Base-by-base conservation (phyloP, 2,888 invertebrate species). In the Eristalinus sepulchralis region DNA sequence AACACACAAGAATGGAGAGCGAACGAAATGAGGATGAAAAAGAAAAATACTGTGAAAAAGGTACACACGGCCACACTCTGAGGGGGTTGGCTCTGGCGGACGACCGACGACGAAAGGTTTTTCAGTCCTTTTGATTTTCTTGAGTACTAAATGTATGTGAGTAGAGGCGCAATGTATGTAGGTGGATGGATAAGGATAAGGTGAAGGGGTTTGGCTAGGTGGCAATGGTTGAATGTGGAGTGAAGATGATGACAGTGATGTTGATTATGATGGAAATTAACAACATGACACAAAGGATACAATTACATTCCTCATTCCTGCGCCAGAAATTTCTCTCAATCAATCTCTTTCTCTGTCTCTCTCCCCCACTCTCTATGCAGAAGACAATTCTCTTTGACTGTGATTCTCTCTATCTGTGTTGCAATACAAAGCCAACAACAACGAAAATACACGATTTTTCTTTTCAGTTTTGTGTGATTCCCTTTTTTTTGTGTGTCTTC, bases 181-280 rank as follows among this genome's bases (percentile, higher is more conserved):
- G 47, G 47, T n/a, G 31, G 66, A 31, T 34, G 36, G n/a, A 3
- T 5, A n/a, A 2, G 4, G 63, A n/a, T n/a, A n/a, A n/a, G n/a
- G n/a, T n/a, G n/a, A n/a, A 17, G 60, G 59, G 20, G 72, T 57
- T 34, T 60, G 39, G 13, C 17, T 2, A 17, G n/a, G 34, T 47
- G 47, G 17, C 8, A 17, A 8, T 47, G 47, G 17, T 17, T 0
- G 17, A 47, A 47, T 17, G 47, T 47, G 47, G 47, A 47, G 60
- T 47, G 70, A 66, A 27, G 70, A 67, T 73, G 70, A 83, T 78
- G 66, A 86, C 78, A 78, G 73, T 73, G 72, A 83, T 86, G 70
- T 78, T 73, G 83, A 86, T 86, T 83, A 78, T 71, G 68, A 86
- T 83, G 33, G 53, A 78, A 83, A 79, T 86, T 75, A 86, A 83